Conservation (phyloP, 2,888 invertebrate species). For the Drosophila ustulata region DNA sequence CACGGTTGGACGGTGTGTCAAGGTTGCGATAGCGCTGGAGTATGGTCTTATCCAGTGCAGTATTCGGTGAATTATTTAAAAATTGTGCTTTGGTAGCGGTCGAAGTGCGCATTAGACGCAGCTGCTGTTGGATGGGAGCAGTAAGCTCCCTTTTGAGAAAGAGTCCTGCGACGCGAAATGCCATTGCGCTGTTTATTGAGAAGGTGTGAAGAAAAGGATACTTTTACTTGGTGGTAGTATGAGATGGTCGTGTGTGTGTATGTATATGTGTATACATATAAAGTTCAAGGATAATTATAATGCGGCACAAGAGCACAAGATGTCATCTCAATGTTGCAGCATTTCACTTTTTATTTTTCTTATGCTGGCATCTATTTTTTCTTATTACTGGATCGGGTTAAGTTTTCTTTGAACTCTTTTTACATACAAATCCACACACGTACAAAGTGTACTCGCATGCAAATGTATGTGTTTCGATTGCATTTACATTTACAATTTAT, state of each 20-base stretch:
- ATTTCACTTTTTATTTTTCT: constrained; percentile 36
- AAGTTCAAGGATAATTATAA: constrained; percentile 63
- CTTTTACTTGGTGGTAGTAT: constrained; percentile 26
- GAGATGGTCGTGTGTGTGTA: constrained; percentile 18
- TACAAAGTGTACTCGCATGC: neutral
- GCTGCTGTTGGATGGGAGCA: constrained; percentile 58
- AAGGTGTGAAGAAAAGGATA: constrained; percentile 46
- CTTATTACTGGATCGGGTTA: constrained; percentile 20
- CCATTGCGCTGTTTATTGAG: constrained; percentile 68
- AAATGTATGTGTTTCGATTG: constrained; percentile 3
- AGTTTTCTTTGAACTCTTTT: constrained; percentile 18
- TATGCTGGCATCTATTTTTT: no score
- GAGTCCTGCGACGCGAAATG: constrained; percentile 83
- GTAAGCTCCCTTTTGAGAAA: constrained; percentile 80
- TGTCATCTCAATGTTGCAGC: constrained; percentile 44
- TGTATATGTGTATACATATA: constrained; percentile 26
- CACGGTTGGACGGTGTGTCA: constrained; percentile 86
- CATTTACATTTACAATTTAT: constrained; percentile 25
- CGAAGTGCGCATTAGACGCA: constrained; percentile 67
- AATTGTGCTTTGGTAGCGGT: constrained; percentile 54
- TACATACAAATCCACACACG: constrained; percentile 9
- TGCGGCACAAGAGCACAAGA: constrained; percentile 40
- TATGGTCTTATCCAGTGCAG: constrained; percentile 90
- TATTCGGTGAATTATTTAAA: constrained; percentile 90
- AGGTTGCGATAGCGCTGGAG: constrained; percentile 90